A percentile compares a stretch with the other conserved stretches of the same genome.
Conservation (phyloP, 2,888 invertebrate species). For the Drosophila picticornis region DNA sequence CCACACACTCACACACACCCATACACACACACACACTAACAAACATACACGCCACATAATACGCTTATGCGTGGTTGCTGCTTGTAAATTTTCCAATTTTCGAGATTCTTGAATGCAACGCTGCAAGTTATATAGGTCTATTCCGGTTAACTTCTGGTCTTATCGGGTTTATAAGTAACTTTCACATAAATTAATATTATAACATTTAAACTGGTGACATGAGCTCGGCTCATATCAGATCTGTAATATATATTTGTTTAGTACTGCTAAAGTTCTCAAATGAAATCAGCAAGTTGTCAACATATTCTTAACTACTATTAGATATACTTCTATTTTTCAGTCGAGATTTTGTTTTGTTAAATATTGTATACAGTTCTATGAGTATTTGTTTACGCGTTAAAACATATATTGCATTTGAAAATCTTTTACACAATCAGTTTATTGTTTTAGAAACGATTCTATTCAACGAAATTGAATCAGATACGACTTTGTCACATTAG, state of each 20-base stretch:
- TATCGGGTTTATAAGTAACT: not conserved
- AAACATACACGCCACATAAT: slow-evolving; percentile 19
- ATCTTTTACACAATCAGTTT: not conserved
- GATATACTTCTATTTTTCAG: not conserved
- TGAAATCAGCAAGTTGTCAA: not conserved
- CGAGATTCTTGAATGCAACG: slow-evolving; percentile 15
- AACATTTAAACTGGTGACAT: slow-evolving; percentile 11
- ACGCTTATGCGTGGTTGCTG: slow-evolving; percentile 45
- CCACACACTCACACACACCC: slow-evolving; percentile 12
- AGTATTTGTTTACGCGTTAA: not conserved
- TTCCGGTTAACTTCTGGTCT: slow-evolving; percentile 1
- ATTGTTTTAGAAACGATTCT: not conserved
- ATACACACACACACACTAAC: slow-evolving; percentile 9
- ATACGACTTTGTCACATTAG: not conserved
- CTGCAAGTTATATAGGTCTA: slow-evolving; percentile 8
- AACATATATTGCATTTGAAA: not conserved
- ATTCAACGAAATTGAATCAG: not conserved
- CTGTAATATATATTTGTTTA: not conserved
- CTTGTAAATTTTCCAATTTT: slow-evolving; percentile 19
- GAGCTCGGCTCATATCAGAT: not conserved
- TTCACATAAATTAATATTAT: not conserved
- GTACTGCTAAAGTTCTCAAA: not conserved
- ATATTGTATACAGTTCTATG: not conserved
- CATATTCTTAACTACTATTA: not conserved
- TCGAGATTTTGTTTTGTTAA: not conserved